A percentile compares a stretch with the other conserved stretches of the same genome.
phyloP scores from a whole-genome alignment of 2,113 vertebrate species.

The Promerops cafer region DNA sequence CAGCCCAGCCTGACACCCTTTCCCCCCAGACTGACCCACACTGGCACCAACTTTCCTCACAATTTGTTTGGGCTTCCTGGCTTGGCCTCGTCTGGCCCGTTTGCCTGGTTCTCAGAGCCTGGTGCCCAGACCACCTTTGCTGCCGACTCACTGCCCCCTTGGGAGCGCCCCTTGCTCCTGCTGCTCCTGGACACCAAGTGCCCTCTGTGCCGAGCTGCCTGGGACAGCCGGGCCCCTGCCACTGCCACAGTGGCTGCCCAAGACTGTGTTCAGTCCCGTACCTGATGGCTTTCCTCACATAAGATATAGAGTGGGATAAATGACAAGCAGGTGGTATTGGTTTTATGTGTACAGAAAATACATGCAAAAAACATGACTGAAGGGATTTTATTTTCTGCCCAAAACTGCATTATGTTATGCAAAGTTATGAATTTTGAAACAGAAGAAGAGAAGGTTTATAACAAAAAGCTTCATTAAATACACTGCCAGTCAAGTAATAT shows the following conservation, averaged over 20 bases:
- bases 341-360: not conserved
- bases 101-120: not conserved
- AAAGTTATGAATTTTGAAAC: not conserved
- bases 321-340: not conserved
- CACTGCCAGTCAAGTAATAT: not conserved
- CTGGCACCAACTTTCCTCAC: not conserved
- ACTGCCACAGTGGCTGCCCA: not conserved
- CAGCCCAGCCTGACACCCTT: accelerated
- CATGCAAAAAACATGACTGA: not conserved
- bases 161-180: not conserved
- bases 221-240: not conserved
- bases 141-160: accelerated
- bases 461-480: not conserved
- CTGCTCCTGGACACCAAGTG: accelerated
- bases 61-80: not conserved
- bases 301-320: not conserved
- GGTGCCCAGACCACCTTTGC: not conserved
- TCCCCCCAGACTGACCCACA: accelerated
- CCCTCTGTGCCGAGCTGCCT: accelerated
- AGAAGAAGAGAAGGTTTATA: not conserved
- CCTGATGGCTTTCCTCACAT: not conserved
- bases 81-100: not conserved
- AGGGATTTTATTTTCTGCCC: not conserved
- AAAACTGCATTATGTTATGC: not conserved
- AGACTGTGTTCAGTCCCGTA: not conserved